Conservation (phyloP, 1,140 invertebrate genomes). For the Rhagoletis zephyria region DNA sequence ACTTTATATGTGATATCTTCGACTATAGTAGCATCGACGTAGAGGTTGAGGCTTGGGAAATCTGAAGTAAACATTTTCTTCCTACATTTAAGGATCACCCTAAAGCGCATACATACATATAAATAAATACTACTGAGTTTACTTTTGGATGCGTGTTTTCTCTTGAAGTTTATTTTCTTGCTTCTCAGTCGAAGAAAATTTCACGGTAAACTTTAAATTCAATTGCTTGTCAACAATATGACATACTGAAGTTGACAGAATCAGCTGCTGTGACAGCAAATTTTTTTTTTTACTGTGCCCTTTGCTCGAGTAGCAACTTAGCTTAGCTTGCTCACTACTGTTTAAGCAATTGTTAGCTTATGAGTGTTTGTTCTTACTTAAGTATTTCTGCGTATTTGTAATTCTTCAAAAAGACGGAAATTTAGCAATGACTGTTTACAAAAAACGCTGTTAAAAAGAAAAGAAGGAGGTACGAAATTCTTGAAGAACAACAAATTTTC, state of each 20-base stretch:
- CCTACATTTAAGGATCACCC: too few relatives aligned
- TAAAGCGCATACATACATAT: too few relatives aligned
- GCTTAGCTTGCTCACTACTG: background rate
- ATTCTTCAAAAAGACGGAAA: background rate
- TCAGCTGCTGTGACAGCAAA: conserved; percentile 42
- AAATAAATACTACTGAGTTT: background rate
- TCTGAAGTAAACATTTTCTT: too few relatives aligned
- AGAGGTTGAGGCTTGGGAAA: too few relatives aligned
- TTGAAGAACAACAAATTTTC: too few relatives aligned
- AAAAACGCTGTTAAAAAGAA: too few relatives aligned
- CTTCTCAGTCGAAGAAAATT: background rate
- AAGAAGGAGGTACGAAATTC: too few relatives aligned
- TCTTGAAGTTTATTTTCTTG: background rate
- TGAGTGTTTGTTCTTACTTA: background rate
- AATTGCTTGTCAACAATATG: conserved; percentile 37
- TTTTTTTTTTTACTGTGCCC: background rate
- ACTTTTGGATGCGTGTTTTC: background rate
- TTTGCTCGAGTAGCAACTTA: background rate
- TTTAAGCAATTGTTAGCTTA: background rate
- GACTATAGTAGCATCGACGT: too few relatives aligned
- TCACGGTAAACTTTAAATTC: conserved; percentile 12
- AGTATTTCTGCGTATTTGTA: conserved; percentile 5
- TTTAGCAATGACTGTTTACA: too few relatives aligned
- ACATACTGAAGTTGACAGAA: conserved; percentile 37
- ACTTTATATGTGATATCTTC: too few relatives aligned